A percentile compares a stretch with the other conserved stretches of the same genome.
Conservation (phyloP, 2,888 invertebrate species). For the Leucoma salicis region DNA sequence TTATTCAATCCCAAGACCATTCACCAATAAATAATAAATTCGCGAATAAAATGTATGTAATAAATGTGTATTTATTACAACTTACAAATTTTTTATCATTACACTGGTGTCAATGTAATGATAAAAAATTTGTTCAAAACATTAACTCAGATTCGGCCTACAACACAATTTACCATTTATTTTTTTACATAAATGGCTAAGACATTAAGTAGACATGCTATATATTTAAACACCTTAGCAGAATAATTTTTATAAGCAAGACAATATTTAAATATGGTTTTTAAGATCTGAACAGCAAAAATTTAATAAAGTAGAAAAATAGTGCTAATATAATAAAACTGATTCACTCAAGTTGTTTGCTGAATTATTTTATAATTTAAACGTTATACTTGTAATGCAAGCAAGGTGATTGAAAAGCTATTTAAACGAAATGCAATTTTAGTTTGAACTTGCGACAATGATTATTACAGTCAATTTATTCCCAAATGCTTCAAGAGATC, state of each 20-base stretch:
- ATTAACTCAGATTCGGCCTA: conserved; percentile 29
- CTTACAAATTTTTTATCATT: too few relatives aligned
- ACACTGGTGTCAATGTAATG: too few relatives aligned
- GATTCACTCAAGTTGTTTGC: conserved; percentile 36
- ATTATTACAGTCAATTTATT: conserved; percentile 14
- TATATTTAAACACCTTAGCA: conserved; percentile 20
- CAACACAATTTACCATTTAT: conserved; percentile 34
- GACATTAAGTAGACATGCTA: conserved; percentile 31
- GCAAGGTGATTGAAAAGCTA: conserved; percentile 58
- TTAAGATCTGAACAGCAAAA: neutral
- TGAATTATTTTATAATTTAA: conserved; percentile 36
- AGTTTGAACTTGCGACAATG: conserved; percentile 53
- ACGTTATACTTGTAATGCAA: conserved; percentile 60
- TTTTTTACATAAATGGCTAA: conserved; percentile 35
- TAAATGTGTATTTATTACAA: too few relatives aligned
- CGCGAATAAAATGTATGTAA: too few relatives aligned
- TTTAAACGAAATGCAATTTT: conserved; percentile 42
- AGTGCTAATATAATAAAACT: conserved; percentile 35
- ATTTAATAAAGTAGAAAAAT: conserved; percentile 14
- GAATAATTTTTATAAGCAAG: conserved; percentile 2
- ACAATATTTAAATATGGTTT: neutral
- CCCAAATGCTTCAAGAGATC: conserved; percentile 19
- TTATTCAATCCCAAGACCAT: neutral
- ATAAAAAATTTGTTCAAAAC: conserved; percentile 40
- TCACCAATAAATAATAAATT: too few relatives aligned